Conservation (phyloP, 2,113 vertebrate species). For the Sphyrna mokarran region DNA sequence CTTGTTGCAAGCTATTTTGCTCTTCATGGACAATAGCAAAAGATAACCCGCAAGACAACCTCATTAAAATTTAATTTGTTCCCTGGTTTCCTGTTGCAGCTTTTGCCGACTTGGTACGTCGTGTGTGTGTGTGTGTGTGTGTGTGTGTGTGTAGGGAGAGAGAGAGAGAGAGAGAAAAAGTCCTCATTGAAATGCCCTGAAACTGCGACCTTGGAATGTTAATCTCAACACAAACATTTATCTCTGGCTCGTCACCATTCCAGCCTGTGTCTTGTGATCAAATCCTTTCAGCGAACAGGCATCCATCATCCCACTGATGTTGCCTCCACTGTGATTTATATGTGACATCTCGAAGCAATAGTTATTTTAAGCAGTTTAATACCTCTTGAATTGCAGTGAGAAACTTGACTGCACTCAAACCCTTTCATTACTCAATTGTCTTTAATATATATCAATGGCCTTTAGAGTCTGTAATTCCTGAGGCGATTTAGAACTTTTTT, state of each 20-base stretch:
- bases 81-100: conserved; percentile 45
- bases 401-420: conserved; percentile 39
- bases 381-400: conserved; percentile 47
- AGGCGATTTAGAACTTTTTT: background rate
- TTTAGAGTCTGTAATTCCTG: background rate
- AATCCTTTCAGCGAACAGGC: conserved; percentile 49
- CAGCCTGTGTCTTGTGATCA: conserved; percentile 56
- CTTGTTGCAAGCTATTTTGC: conserved; percentile 34
- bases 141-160: too few species aligned
- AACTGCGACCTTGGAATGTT: conserved; percentile 63
- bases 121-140: conserved; percentile 35
- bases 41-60: conserved; percentile 44
- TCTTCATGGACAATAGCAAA: background rate
- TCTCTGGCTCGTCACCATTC: conserved; percentile 58
- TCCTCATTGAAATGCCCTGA: conserved; percentile 61
- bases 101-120: conserved; percentile 50
- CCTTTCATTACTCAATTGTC: background rate
- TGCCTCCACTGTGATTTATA: conserved; percentile 52
- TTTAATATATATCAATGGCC: background rate
- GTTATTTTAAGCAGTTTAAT: conserved; percentile 55
- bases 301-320: conserved; percentile 58
- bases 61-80: conserved; percentile 58
- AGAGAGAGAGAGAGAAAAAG: conserved; percentile 43
- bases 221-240: conserved; percentile 63
- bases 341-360: conserved; percentile 47